Percentiles rank a stretch among this genome's conserved stretches.
These are phyloP conservation scores for Myathropa florea DNA, from an alignment of 2,888 invertebrate genomes.

Conservation along the genomic window DNA sequence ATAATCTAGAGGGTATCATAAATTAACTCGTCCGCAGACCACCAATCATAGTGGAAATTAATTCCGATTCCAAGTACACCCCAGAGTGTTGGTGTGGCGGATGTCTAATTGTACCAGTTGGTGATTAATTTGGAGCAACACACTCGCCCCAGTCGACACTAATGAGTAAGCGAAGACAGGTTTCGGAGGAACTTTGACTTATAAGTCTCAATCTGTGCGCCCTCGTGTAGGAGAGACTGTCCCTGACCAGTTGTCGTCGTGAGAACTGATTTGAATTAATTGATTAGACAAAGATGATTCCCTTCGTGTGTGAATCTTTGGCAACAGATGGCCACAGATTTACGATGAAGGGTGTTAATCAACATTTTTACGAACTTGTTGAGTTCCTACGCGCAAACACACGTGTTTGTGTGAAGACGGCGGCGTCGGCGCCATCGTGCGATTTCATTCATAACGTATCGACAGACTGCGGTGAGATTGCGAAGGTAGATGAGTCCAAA, in stretches of 20 bases:
- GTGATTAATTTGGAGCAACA: constrained; percentile 35
- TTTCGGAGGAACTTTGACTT: neutral
- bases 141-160: neutral
- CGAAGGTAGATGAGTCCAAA: neutral
- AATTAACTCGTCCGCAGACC: constrained; percentile 45
- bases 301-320: constrained; percentile 12
- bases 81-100: neutral
- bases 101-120: constrained; percentile 21
- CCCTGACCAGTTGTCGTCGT: constrained; percentile 10
- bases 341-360: constrained; percentile 24
- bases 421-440: neutral
- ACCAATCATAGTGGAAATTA: constrained; percentile 32
- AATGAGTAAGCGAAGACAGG: constrained; percentile 17
- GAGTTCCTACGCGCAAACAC: neutral
- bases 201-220: neutral
- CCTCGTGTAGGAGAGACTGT: neutral
- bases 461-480: neutral
- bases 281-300: constrained; percentile 43
- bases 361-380: constrained; percentile 9
- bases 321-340: constrained; percentile 30
- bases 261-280: constrained; percentile 57
- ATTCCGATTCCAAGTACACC: constrained; percentile 15
- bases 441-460: constrained; percentile 10
- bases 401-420: neutral
- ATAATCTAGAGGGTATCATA: constrained; percentile 6